Conservation (phyloP, 2,797 vertebrate species). For the Lepus oiostolus region DNA sequence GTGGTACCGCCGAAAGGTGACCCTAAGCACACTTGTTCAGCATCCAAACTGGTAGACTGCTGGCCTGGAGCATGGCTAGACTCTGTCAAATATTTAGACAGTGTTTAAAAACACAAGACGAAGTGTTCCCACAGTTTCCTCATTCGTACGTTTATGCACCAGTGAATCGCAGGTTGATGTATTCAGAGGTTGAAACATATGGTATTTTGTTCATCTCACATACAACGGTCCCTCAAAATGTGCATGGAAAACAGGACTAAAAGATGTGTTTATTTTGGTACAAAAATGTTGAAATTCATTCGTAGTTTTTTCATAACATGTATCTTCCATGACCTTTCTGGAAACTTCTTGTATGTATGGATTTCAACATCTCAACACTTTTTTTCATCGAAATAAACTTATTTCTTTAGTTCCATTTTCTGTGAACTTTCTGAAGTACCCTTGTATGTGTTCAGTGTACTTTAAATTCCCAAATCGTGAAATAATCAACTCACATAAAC, state of each 20-base stretch:
- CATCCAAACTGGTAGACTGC: neutral
- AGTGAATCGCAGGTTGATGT: neutral
- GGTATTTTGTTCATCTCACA: neutral
- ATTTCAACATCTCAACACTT: too few relatives aligned
- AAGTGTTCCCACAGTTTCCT: conserved; percentile 44
- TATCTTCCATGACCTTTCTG: too few relatives aligned
- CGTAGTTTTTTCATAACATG: too few relatives aligned
- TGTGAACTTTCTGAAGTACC: too few relatives aligned
- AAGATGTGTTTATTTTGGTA: too few relatives aligned
- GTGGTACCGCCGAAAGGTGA: neutral
- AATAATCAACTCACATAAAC: conserved; percentile 22
- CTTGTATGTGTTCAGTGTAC: neutral
- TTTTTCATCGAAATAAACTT: too few relatives aligned
- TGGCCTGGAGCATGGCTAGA: conserved; percentile 4
- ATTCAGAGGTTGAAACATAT: conserved; percentile 26
- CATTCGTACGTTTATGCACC: neutral
- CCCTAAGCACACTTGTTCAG: neutral
- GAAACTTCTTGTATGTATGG: too few relatives aligned
- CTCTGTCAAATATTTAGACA: conserved; percentile 59
- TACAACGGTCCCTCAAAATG: too few relatives aligned
- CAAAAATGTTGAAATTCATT: too few relatives aligned
- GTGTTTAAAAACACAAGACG: conserved; percentile 37
- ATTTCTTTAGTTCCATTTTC: too few relatives aligned
- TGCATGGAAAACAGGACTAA: too few relatives aligned
- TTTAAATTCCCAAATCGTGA: conserved; percentile 1